These are phyloP conservation scores for Megalops atlanticus DNA, from an alignment of 2,113 vertebrate species.

Conservation along the genomic window DNA sequence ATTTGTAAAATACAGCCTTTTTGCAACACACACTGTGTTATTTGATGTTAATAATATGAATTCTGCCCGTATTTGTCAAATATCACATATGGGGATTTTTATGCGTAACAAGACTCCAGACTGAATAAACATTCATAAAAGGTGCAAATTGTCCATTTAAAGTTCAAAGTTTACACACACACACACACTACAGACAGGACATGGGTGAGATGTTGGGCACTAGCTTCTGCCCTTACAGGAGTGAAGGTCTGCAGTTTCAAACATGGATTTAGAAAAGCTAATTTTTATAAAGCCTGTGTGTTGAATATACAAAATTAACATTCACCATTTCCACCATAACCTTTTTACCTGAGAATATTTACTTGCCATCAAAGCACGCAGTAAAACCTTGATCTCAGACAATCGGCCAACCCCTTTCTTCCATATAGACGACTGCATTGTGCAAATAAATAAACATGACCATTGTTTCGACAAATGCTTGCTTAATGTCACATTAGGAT, in stretches of 20 bases:
- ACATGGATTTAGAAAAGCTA: background rate
- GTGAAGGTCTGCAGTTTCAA: too few relatives aligned
- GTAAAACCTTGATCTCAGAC: background rate
- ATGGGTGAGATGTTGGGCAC: background rate
- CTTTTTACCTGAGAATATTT: background rate
- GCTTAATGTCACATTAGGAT: background rate
- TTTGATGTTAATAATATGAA: too few relatives aligned
- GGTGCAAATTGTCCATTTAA: too few relatives aligned
- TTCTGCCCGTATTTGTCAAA: background rate
- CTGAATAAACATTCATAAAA: too few relatives aligned
- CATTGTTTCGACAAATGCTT: background rate
- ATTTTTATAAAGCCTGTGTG: too few relatives aligned
- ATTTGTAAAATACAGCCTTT: too few relatives aligned
- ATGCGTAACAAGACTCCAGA: background rate
- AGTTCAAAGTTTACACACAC: too few relatives aligned
- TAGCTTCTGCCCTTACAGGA: too few relatives aligned
- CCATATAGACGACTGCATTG: slow-evolving; percentile 3
- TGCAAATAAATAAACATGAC: background rate
- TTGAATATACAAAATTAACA: background rate
- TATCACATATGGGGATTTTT: background rate
- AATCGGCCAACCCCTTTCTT: background rate
- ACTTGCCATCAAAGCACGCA: background rate
- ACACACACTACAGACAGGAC: background rate
- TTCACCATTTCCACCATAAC: background rate
- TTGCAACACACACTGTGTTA: too few relatives aligned